phyloP scores from a whole-genome alignment of 2,113 vertebrate genomes.

The Uropsilus gracilis region DNA sequence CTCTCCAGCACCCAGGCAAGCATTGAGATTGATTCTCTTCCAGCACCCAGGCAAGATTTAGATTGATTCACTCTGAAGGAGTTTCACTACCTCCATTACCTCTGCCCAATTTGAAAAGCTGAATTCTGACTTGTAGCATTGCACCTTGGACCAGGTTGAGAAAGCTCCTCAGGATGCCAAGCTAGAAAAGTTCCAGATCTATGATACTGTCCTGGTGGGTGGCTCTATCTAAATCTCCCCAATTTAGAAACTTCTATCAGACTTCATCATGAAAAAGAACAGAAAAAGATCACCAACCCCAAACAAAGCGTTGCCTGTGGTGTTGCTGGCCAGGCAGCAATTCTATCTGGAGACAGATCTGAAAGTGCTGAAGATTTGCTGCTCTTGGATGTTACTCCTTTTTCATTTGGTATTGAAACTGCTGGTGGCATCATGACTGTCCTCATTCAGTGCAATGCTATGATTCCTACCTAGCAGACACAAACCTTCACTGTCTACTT shows the following conservation, averaged over 20 bases:
- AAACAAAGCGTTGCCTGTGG: slow-evolving; percentile 93
- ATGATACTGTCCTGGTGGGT: slow-evolving; percentile 92
- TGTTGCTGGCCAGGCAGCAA: too few species aligned
- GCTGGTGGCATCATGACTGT: too few species aligned
- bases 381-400: too few species aligned
- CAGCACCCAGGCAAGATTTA: slow-evolving; percentile 94
- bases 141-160: slow-evolving; percentile 93
- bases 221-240: slow-evolving; percentile 94
- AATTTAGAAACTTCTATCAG: slow-evolving; percentile 93
- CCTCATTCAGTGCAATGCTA: too few species aligned
- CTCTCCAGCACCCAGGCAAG: too few species aligned
- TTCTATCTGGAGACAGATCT: too few species aligned
- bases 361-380: too few species aligned
- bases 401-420: too few species aligned
- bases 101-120: slow-evolving; percentile 91
- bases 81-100: slow-evolving; percentile 94
- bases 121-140: slow-evolving; percentile 93
- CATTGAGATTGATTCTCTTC: too few species aligned
- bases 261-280: slow-evolving; percentile 91
- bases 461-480: too few species aligned
- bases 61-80: slow-evolving; percentile 93
- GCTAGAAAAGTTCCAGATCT: slow-evolving; percentile 92
- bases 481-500: too few species aligned
- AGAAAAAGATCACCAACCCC: slow-evolving; percentile 94
- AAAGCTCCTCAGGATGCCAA: slow-evolving; percentile 93